Conservation (phyloP, 2,888 invertebrate genomes). For the Tenthredo mesomela region DNA sequence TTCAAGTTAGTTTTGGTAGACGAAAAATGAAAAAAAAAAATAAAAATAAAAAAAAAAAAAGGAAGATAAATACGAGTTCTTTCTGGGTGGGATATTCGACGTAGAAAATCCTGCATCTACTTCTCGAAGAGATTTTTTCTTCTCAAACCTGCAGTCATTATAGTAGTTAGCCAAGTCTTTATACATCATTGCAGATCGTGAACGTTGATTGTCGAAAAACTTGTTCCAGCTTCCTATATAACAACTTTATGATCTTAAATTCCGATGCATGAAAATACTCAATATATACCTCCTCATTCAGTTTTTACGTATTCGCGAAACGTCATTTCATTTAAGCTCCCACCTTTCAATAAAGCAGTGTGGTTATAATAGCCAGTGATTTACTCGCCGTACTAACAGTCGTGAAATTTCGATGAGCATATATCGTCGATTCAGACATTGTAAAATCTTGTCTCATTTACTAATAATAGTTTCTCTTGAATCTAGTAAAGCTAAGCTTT, state of each 20-base stretch:
- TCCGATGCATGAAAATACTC: background rate
- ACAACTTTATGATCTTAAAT: background rate
- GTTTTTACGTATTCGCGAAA: background rate
- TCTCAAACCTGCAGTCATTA: background rate
- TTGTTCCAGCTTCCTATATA: background rate
- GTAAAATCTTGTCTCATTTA: background rate
- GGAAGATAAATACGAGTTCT: background rate
- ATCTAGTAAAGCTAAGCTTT: background rate
- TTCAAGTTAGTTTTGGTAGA: background rate
- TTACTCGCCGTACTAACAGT: background rate
- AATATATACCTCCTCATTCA: background rate
- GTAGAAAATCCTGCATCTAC: background rate
- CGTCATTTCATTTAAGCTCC: background rate
- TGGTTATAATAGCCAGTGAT: background rate
- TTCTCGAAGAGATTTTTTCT: background rate
- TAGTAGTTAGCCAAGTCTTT: constrained; percentile 7
- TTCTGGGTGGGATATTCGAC: background rate
- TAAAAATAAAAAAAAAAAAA: background rate
- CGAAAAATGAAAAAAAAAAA: background rate
- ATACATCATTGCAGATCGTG: constrained; percentile 9
- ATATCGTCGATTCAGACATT: background rate
- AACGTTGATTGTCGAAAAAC: constrained; percentile 24
- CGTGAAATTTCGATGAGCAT: background rate
- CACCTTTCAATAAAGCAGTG: background rate
- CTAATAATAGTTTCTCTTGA: background rate